Evolutionary conservation across 2,797 vertebrate species (phyloP), one percentile per base, ranked within the genome.

Genomic region (Triplophysa yarkandensis): DNA sequence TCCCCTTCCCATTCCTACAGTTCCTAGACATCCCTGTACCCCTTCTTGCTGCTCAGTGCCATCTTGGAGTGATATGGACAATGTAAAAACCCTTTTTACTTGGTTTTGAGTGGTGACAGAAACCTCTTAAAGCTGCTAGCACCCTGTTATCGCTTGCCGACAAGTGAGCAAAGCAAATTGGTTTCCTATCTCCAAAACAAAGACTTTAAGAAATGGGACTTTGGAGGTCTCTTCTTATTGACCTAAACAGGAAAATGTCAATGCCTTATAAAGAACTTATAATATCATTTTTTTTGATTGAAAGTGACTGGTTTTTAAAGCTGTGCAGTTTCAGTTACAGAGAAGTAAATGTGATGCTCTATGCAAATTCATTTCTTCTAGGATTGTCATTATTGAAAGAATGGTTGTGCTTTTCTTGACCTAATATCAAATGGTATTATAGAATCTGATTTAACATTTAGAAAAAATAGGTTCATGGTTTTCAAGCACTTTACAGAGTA

Each of bases 11-110:
- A 85, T 84, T 82, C 83, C 87, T 91, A 88, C 71, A 82, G 44
- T 54, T 39, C 57, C 36, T 86, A 83, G 55, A 39, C 87, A 86
- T 77, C 83, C 87, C 90, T 91, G 89, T 93, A 91, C 89, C 89
- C 91, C 87, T 88, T 92, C 94, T 92, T 94, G 95, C 94, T 95
- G 93, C 95, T 94, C 95, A 95, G 95, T 94, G 95, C 94, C 95
- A 95, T 91, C 92, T 91, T 95, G 74, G 90, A 90, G 87, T 87
- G 84, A 89, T 89, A 86, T 83, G 93, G 93, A 89, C 94, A 89
- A 85, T 89, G 90, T 95, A 90, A 94, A 93, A 85, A 92, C 90
- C 91, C 91, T 88, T 91, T 46, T 46, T 88, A 91, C 88, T 87
- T 88, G 43, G 87, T 87, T 91, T 92, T 90, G 86, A 87, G 66